Base-by-base conservation (phyloP, 2,888 invertebrate genomes). In the Bombylius discolor region DNA sequence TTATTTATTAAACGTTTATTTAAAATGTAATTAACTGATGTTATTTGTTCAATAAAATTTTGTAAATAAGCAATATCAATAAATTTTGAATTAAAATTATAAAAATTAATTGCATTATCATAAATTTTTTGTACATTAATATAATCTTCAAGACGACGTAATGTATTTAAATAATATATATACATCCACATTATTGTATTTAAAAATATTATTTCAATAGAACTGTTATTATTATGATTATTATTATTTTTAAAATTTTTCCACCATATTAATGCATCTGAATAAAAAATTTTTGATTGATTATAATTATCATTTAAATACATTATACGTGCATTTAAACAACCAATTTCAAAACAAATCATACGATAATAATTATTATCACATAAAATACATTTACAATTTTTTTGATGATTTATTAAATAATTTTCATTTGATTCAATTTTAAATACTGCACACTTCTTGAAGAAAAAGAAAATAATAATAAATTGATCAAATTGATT, bases 251-350 rank as follows among this genome's bases (percentile, higher is more conserved):
- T 36, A 36, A 36, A 14, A 45, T 48, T 36, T 52, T 52, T 42
- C 51, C 61, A 63, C 68, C 68, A 72, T 9, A 59, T 50, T 5
- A 60, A 57, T 1, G 67, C 62, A 49, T 57, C 54, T 31, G 57
- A 59, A 56, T 69, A 71, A 52, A 70, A 72, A 1, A 56, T 50
- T 6, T 67, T 63, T 11, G 71, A 57, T 50, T 66, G 64, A 0
- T 60, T 64, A 49, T 64, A 63, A 12, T 68, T 62, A 4, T 67
- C 62, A 32, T 63, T 64, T 3, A 73, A 62, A 11, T 66, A 72
- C 48, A 63, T 56, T 3, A 69, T 61, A 5, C 71, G 66, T 1
- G 71, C 71, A 61, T 66, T 65, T 1, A 70, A 60, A 36, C 67
- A 67, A 9, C 71, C 72, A 9, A 68, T 60, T 34, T 64, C 58